phyloP scores from a whole-genome alignment of 2,888 invertebrate genomes.

The Cheiracanthium punctorium region DNA sequence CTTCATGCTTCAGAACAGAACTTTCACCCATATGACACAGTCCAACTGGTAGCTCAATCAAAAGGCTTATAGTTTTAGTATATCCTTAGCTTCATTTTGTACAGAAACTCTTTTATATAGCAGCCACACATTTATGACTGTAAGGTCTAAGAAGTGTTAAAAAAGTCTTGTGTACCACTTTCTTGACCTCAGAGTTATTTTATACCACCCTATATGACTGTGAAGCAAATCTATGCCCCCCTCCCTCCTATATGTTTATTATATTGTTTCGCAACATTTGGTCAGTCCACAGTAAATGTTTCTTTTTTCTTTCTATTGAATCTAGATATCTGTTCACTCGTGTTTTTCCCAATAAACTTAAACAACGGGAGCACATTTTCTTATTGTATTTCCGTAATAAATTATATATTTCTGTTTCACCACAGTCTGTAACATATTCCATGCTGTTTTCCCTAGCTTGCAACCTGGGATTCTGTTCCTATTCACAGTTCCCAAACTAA shows the following conservation, averaged over 20 bases:
- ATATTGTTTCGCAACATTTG: background rate
- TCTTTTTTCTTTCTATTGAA: constrained; percentile 1
- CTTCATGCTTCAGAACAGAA: background rate
- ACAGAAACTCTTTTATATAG: background rate
- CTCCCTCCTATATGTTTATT: background rate
- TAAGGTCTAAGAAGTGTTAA: background rate
- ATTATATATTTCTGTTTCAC: background rate
- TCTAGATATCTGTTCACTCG: constrained; percentile 4
- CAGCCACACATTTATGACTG: constrained; percentile 1
- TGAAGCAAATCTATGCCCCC: background rate
- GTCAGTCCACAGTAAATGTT: background rate
- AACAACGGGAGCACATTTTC: constrained; percentile 1
- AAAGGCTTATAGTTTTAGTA: background rate
- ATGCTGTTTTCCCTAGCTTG: background rate
- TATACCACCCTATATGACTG: background rate
- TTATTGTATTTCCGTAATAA: background rate
- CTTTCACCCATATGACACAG: background rate
- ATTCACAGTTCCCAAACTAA: background rate
- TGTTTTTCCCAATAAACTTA: background rate
- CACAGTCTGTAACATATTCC: background rate
- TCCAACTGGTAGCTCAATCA: background rate
- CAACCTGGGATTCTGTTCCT: constrained; percentile 9
- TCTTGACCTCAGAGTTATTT: constrained; percentile 8
- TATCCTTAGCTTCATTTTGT: background rate
- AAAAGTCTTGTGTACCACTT: background rate